A percentile compares a stretch with the other conserved stretches of the same genome.
phyloP scores from a whole-genome alignment of 2,888 invertebrate genomes.

The Mythimna lalbum region DNA sequence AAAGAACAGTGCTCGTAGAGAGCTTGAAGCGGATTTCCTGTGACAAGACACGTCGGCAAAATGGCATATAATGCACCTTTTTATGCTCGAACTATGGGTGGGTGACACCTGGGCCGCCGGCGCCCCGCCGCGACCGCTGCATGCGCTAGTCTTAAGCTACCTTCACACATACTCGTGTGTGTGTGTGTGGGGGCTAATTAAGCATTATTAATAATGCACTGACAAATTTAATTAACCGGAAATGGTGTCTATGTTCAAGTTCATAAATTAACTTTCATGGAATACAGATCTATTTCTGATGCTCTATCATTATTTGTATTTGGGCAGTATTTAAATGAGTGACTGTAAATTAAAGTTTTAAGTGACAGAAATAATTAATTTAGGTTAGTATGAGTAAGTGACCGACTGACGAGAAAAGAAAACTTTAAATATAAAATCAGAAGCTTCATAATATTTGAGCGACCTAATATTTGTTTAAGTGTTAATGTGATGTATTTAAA shows the following conservation, averaged over 20 bases:
- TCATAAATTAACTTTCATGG: neutral
- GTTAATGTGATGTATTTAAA: too few relatives aligned
- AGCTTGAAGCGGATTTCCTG: slow-evolving; percentile 29
- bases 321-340: too few relatives aligned
- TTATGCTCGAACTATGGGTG: neutral
- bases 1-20: slow-evolving; percentile 14
- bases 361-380: too few relatives aligned
- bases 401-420: too few relatives aligned
- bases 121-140: neutral
- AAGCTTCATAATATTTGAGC: too few relatives aligned
- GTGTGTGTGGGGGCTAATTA: neutral
- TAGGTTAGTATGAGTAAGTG: too few relatives aligned
- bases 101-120: neutral
- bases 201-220: neutral
- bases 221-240: neutral
- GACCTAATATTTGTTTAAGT: too few relatives aligned
- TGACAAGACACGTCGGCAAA: slow-evolving; percentile 28
- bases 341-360: too few relatives aligned
- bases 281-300: neutral
- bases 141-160: neutral
- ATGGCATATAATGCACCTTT: slow-evolving; percentile 33
- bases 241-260: neutral
- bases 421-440: too few relatives aligned
- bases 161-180: neutral
- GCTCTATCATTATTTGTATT: too few relatives aligned